Evolutionary conservation across 2,888 invertebrate species (phyloP).

Genomic region (Orthosia gothica): DNA sequence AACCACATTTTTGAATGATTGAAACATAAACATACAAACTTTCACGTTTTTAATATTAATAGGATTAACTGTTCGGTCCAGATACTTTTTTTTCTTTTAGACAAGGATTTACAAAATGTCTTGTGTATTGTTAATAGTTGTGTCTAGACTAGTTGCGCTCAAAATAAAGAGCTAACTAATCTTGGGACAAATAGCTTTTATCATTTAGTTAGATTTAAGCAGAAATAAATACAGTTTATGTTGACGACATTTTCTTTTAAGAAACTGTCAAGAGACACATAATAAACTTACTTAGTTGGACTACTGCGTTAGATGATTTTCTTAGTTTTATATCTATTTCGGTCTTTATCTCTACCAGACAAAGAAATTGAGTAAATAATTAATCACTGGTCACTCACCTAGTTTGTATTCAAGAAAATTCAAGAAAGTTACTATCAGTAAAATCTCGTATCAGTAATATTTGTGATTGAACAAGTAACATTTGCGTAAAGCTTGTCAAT

Average conservation of each 20-base stretch:
- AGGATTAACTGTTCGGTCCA: too few relatives aligned
- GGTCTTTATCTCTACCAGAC: not conserved
- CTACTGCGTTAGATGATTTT: not conserved
- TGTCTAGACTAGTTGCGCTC: not conserved
- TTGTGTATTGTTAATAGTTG: not conserved
- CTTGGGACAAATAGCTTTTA: not conserved
- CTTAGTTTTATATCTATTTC: constrained; percentile 1
- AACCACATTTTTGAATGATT: too few relatives aligned
- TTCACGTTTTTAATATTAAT: too few relatives aligned
- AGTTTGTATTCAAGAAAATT: constrained; percentile 22
- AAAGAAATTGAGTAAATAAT: not conserved
- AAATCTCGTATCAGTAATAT: too few relatives aligned
- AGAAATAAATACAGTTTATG: constrained; percentile 29
- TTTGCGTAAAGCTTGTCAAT: too few relatives aligned
- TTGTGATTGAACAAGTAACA: too few relatives aligned
- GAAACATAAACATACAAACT: too few relatives aligned
- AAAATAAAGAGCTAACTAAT: constrained; percentile 26
- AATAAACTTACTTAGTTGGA: not conserved
- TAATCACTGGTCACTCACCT: not conserved
- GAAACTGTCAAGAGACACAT: constrained; percentile 4
- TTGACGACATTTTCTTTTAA: constrained; percentile 8
- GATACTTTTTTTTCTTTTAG: too few relatives aligned
- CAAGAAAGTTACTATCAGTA: too few relatives aligned
- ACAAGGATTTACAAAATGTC: not conserved
- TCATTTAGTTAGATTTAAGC: constrained; percentile 12